Conservation (phyloP, 2,888 invertebrate species). For the Ecdyonurus torrentis region DNA sequence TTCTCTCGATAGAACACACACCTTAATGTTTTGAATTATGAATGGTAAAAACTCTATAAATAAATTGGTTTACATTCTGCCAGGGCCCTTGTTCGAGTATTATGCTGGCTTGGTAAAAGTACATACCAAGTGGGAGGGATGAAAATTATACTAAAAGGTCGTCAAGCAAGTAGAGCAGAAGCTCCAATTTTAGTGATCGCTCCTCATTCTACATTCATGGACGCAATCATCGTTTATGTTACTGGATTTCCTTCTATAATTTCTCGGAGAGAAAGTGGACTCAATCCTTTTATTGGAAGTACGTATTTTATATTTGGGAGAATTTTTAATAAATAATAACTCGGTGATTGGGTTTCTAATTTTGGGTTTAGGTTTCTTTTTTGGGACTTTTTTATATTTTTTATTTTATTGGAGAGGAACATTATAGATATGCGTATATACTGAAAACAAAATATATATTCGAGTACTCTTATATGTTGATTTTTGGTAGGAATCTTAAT, state of each 20-base stretch:
- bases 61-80: background rate
- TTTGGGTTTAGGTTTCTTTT: no score
- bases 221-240: slow-evolving; percentile 69
- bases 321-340: no score
- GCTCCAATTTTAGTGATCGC: slow-evolving; percentile 76
- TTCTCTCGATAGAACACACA: no score
- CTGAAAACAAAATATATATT: no score
- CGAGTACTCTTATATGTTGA: no score
- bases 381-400: no score
- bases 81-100: slow-evolving; percentile 36
- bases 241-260: slow-evolving; percentile 71
- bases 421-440: no score
- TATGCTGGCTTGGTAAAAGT: slow-evolving; percentile 55
- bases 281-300: slow-evolving; percentile 78
- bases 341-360: no score
- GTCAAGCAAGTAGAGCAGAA: slow-evolving; percentile 53
- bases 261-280: slow-evolving; percentile 59
- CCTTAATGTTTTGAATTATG: background rate
- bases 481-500: no score
- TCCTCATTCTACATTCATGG: slow-evolving; percentile 80
- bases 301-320: no score
- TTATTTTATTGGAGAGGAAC: no score
- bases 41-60: no score
- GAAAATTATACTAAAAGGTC: slow-evolving; percentile 59
- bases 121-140: slow-evolving; percentile 61